Evolutionary conservation across 2,113 vertebrate genomes (phyloP).

Genomic region (Boulengeromyrus knoepffleri): DNA sequence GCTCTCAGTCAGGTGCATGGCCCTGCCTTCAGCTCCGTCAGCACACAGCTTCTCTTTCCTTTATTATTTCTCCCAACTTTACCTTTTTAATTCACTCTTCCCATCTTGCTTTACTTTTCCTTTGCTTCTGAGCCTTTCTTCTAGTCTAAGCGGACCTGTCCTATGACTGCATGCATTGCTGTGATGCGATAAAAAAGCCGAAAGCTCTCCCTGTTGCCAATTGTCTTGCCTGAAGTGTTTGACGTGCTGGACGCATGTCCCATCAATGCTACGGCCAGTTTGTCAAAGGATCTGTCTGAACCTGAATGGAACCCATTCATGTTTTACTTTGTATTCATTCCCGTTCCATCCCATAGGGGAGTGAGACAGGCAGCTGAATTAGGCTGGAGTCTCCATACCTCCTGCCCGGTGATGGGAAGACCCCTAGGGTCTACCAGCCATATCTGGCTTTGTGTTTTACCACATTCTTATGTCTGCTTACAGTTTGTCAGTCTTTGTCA

Average conservation of each 20-base stretch:
- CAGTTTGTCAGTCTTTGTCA: slow-evolving; percentile 9
- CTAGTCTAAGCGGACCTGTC: background rate
- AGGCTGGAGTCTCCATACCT: background rate
- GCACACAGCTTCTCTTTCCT: background rate
- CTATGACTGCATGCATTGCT: slow-evolving; percentile 20
- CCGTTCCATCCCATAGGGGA: background rate
- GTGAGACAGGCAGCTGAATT: background rate
- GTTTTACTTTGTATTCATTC: slow-evolving; percentile 16
- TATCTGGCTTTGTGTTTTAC: background rate
- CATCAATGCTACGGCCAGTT: slow-evolving; percentile 6
- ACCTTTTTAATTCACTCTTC: background rate
- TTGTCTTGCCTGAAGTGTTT: slow-evolving; percentile 20
- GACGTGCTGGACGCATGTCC: slow-evolving; percentile 12
- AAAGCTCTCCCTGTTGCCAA: background rate
- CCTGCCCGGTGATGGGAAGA: background rate
- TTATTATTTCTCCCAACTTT: background rate
- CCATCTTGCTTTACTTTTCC: background rate
- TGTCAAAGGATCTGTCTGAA: background rate
- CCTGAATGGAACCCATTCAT: background rate
- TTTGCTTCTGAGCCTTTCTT: background rate
- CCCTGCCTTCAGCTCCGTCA: background rate
- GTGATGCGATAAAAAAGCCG: background rate
- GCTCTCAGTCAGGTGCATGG: slow-evolving; percentile 22
- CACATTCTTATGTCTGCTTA: background rate
- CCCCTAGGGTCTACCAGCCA: background rate